phyloP scores from a whole-genome alignment of 1,140 invertebrate species.

The Calliphora vicina region DNA sequence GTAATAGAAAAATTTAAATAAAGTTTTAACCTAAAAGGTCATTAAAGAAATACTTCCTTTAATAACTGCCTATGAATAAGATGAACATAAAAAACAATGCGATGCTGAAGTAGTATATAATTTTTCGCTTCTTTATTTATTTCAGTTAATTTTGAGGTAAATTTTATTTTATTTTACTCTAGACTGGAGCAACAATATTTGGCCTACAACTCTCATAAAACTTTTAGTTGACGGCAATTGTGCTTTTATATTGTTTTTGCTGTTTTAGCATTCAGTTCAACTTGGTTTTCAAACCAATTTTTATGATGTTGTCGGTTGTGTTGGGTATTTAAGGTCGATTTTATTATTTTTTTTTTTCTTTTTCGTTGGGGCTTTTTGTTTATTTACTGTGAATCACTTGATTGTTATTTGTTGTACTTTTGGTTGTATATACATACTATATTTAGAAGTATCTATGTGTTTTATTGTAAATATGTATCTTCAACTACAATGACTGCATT shows the following conservation, averaged over 20 bases:
- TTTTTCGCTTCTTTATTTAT: neutral
- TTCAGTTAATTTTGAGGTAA: neutral
- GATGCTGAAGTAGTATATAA: too few relatives aligned
- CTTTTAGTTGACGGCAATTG: neutral
- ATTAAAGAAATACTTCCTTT: too few relatives aligned
- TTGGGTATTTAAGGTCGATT: constrained; percentile 18
- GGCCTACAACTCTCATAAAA: neutral
- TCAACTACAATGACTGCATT: neutral
- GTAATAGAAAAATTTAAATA: too few relatives aligned
- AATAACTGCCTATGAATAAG: too few relatives aligned
- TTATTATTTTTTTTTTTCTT: neutral
- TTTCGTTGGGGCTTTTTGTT: neutral
- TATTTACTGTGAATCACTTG: constrained; percentile 18
- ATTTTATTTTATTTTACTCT: neutral
- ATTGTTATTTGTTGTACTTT: constrained; percentile 1
- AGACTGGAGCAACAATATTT: neutral
- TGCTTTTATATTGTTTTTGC: neutral
- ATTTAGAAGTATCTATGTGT: too few relatives aligned
- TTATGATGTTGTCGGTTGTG: neutral
- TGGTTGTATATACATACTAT: too few relatives aligned
- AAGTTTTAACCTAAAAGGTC: too few relatives aligned
- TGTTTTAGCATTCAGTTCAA: neutral
- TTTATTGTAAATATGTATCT: too few relatives aligned
- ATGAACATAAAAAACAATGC: too few relatives aligned
- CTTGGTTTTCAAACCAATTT: neutral